Percentiles rank a stretch among this genome's conserved stretches.
These are phyloP conservation scores for Lithobates pipiens DNA, from an alignment of 2,797 vertebrate genomes.

Conservation along the genomic window DNA sequence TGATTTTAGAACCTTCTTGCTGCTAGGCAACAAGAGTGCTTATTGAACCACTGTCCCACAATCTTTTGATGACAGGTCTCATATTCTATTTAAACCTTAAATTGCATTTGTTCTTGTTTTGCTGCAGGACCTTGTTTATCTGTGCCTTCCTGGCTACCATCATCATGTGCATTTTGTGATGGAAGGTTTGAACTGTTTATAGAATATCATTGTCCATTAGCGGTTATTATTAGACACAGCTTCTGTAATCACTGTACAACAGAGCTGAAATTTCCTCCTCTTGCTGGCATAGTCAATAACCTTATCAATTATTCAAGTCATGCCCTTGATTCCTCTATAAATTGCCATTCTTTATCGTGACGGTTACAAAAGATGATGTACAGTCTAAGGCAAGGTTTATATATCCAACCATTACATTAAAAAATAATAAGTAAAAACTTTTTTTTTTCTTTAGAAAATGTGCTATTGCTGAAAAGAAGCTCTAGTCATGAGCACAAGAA, in stretches of 20 bases:
- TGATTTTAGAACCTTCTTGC: too few relatives aligned
- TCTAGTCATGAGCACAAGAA: too few relatives aligned
- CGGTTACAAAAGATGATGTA: conserved; percentile 11
- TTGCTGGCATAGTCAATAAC: conserved; percentile 44
- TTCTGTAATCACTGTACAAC: conserved; percentile 47
- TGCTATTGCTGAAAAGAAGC: too few relatives aligned
- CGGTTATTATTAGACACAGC: conserved; percentile 49
- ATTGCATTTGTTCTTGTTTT: neutral
- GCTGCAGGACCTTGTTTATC: conserved; percentile 16
- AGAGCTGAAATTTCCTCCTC: conserved; percentile 2
- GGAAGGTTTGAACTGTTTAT: conserved; percentile 30
- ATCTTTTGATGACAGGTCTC: too few relatives aligned
- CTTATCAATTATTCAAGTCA: conserved; percentile 50
- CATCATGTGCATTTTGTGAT: conserved; percentile 25
- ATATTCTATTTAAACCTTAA: too few relatives aligned
- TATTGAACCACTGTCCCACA: too few relatives aligned
- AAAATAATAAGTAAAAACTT: too few relatives aligned
- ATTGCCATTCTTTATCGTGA: conserved; percentile 22
- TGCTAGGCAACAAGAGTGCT: too few relatives aligned
- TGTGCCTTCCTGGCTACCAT: conserved; percentile 16
- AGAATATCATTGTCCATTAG: conserved; percentile 53
- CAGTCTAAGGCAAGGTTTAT: neutral
- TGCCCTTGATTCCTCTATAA: conserved; percentile 39
- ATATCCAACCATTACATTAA: neutral
- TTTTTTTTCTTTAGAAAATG: too few relatives aligned